phyloP scores from a whole-genome alignment of 2,113 vertebrate species.

The Alethe diademata region DNA sequence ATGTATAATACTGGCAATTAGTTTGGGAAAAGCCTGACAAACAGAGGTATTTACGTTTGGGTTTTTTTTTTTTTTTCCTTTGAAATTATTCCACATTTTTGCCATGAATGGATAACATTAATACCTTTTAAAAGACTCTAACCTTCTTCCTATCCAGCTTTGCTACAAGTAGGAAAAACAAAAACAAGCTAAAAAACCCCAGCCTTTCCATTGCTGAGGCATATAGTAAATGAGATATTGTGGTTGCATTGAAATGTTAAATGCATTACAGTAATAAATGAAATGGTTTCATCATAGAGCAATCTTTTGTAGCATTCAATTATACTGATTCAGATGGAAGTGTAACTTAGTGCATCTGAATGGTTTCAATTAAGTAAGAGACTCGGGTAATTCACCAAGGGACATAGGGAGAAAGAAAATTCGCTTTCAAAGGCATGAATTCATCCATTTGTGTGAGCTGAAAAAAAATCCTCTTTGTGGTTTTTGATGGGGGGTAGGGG shows the following conservation, averaged over 20 bases:
- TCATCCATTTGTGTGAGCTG: not conserved
- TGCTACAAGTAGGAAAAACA: not conserved
- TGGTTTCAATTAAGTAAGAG: not conserved
- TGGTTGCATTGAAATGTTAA: not conserved
- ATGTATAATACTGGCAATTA: not conserved
- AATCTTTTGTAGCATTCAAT: slow-evolving; percentile 11
- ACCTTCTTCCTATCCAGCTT: not conserved
- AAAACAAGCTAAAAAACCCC: not conserved
- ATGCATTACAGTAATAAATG: not conserved
- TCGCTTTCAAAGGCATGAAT: not conserved
- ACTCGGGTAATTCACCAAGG: not conserved
- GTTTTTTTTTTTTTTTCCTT: not conserved
- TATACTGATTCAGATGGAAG: not conserved
- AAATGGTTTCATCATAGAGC: not conserved
- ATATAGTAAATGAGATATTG: not conserved
- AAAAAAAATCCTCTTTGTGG: not conserved
- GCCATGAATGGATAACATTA: not conserved
- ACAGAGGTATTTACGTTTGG: not conserved
- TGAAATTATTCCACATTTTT: not conserved
- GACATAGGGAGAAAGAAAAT: not conserved
- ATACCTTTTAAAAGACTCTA: not conserved
- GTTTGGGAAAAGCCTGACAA: not conserved
- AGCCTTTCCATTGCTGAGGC: not conserved
- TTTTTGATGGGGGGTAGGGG: fast-evolving
- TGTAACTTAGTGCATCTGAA: not conserved